These are phyloP conservation scores for Aleiodes alternator DNA, from an alignment of 2,888 invertebrate genomes.

Conservation along the genomic window DNA sequence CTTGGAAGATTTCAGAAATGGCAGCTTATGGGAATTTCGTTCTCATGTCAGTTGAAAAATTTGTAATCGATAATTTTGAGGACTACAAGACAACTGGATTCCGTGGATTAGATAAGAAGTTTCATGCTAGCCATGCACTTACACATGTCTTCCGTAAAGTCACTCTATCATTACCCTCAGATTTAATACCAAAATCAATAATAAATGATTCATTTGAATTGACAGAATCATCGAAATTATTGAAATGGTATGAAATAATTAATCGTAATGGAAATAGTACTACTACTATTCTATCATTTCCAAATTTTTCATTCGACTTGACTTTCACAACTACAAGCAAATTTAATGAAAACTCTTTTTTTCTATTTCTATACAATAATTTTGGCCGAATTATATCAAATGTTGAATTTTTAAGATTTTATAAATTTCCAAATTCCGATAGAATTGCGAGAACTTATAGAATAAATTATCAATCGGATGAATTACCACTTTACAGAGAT, in stretches of 20 bases:
- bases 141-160: slow-evolving; percentile 67
- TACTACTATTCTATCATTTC: slow-evolving; percentile 3
- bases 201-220: slow-evolving; percentile 44
- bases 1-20: slow-evolving; percentile 79
- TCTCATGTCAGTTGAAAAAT: slow-evolving; percentile 72
- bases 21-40: slow-evolving; percentile 76
- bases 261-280: slow-evolving; percentile 16
- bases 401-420: slow-evolving; percentile 66
- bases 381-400: slow-evolving; percentile 69
- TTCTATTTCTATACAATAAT: slow-evolving; percentile 65
- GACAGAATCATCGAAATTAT: slow-evolving; percentile 44
- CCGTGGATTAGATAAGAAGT: slow-evolving; percentile 72
- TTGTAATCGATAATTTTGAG: slow-evolving; percentile 67
- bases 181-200: slow-evolving; percentile 57
- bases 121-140: slow-evolving; percentile 69
- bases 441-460: slow-evolving; percentile 69
- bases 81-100: slow-evolving; percentile 76
- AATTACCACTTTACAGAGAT: slow-evolving; percentile 68
- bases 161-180: slow-evolving; percentile 48
- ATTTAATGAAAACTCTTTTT: slow-evolving; percentile 63
- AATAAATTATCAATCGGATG: slow-evolving; percentile 71
- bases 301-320: slow-evolving; percentile 66
- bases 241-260: slow-evolving; percentile 59
- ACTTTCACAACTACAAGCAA: slow-evolving; percentile 62
- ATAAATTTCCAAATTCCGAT: slow-evolving; percentile 61